phyloP scores from a whole-genome alignment of 2,888 invertebrate species.

The Melanophora roralis region DNA sequence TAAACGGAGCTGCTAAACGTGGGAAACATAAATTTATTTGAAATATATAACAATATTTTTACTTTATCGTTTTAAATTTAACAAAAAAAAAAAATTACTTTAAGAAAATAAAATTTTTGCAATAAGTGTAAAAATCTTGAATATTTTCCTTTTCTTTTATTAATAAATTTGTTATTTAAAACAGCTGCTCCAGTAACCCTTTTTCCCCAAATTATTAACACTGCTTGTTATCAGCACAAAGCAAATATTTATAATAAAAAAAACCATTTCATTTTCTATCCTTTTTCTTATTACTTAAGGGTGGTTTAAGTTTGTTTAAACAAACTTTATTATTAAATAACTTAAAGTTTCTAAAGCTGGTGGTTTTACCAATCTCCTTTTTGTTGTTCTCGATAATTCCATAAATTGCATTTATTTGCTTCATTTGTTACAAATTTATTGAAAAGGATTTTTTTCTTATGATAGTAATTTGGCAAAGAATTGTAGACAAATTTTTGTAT shows the following conservation, averaged over 20 bases:
- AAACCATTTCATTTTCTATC: background rate
- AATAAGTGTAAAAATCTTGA: background rate
- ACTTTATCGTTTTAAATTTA: too few species aligned
- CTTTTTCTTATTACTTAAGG: background rate
- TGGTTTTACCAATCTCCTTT: background rate
- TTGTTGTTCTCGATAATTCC: constrained; percentile 12
- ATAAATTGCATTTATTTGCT: constrained; percentile 45
- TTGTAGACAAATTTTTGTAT: background rate
- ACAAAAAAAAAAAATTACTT: background rate
- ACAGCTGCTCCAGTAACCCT: constrained; percentile 43
- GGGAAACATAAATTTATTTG: background rate
- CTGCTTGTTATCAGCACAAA: constrained; percentile 16
- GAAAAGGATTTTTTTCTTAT: background rate
- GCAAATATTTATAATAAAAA: background rate
- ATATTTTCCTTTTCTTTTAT: background rate
- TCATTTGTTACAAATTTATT: constrained; percentile 40
- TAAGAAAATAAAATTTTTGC: background rate
- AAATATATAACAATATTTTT: background rate
- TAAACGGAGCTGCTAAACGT: background rate
- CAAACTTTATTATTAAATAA: constrained; percentile 42
- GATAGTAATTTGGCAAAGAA: background rate
- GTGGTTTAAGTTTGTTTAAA: background rate
- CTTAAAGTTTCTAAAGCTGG: constrained; percentile 3
- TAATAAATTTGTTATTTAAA: constrained; percentile 6
- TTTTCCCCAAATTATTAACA: constrained; percentile 17